A percentile compares a stretch with the other conserved stretches of the same genome.
Evolutionary conservation across 1,140 invertebrate genomes (phyloP).

Genomic region (Hermatobates lingyangjiaoensis): DNA sequence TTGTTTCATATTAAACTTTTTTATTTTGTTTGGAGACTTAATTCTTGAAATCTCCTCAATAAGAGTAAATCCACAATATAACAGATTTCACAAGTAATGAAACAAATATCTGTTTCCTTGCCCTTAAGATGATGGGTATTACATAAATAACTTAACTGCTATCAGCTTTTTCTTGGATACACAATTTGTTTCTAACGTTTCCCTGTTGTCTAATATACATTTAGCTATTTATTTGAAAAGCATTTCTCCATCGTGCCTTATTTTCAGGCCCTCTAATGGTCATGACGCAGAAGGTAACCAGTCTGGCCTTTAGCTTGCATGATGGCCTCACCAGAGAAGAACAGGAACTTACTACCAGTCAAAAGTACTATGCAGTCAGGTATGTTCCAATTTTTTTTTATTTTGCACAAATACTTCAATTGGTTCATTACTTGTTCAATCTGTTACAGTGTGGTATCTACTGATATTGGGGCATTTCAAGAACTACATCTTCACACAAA

Average conservation of each 20-base stretch:
- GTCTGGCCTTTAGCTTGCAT: conserved; percentile 75
- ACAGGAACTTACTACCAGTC: conserved; percentile 40
- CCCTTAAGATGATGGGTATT: not conserved
- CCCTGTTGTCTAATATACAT: not conserved
- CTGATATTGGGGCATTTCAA: too few species aligned
- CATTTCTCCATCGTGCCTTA: not conserved
- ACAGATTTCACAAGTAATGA: too few species aligned
- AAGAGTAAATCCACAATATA: too few species aligned
- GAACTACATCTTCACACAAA: too few species aligned
- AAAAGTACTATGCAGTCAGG: conserved; percentile 47
- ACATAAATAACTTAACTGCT: not conserved
- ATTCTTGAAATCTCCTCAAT: too few species aligned
- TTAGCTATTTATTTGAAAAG: too few species aligned
- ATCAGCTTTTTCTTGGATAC: not conserved
- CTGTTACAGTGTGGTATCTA: too few species aligned
- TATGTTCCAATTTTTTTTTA: conserved; percentile 20
- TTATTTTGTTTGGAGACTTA: too few species aligned
- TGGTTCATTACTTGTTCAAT: too few species aligned
- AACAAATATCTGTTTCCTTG: too few species aligned
- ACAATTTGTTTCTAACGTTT: not conserved
- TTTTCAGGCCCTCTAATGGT: conserved; percentile 79
- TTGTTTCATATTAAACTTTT: too few species aligned
- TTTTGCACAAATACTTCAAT: too few species aligned
- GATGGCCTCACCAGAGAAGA: conserved; percentile 53
- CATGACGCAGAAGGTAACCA: conserved; percentile 87